Conservation (phyloP, 2,888 invertebrate species). For the Alsophila aescularia region DNA sequence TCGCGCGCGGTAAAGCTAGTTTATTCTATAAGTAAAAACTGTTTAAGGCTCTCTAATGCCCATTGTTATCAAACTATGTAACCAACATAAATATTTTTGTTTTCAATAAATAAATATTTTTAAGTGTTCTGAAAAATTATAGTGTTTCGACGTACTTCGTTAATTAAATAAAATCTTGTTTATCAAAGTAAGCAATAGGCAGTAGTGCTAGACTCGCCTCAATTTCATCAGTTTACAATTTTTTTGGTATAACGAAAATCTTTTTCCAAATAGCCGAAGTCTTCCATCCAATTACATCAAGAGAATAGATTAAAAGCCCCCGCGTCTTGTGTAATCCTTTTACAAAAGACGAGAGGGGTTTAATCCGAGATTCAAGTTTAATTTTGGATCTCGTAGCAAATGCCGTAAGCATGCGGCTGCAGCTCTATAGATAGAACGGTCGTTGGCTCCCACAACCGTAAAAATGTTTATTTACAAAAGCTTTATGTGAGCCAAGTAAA, state of each 20-base stretch:
- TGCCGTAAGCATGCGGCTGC: conserved; percentile 16
- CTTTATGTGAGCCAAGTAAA: conserved; percentile 22
- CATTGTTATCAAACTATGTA: no score
- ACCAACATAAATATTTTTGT: no score
- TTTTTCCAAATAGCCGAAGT: conserved; percentile 29
- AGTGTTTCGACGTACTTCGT: conserved; percentile 2
- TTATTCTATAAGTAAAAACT: no score
- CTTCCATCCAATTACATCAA: conserved; percentile 19
- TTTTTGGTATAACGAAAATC: conserved; percentile 26
- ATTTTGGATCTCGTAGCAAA: conserved; percentile 13
- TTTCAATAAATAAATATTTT: no score
- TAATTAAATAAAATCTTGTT: conserved; percentile 12
- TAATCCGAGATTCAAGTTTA: conserved; percentile 13
- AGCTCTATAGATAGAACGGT: conserved; percentile 21
- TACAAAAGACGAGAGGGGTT: conserved; percentile 13
- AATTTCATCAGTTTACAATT: conserved; percentile 18
- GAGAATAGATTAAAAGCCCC: conserved; percentile 12
- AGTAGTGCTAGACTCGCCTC: neutral
- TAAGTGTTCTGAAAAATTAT: neutral
- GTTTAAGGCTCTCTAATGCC: no score
- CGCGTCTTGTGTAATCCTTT: conserved; percentile 14
- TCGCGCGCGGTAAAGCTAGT: no score
- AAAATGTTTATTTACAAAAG: conserved; percentile 28
- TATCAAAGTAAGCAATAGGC: neutral
- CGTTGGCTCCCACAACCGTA: conserved; percentile 18